phyloP scores from a whole-genome alignment of 2,888 invertebrate species.

The Stomorhina lunata region DNA sequence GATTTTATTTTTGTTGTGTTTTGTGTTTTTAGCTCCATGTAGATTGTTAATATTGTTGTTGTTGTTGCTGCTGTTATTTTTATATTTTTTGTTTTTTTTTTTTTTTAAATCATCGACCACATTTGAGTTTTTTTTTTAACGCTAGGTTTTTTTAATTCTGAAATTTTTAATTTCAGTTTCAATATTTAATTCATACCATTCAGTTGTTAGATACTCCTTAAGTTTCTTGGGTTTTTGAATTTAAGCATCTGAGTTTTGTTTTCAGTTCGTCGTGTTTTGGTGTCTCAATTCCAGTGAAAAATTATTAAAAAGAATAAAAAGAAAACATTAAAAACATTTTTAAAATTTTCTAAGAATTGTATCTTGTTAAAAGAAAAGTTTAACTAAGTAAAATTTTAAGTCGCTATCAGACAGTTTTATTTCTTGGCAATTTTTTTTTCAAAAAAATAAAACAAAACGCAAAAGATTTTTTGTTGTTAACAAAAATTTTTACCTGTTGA shows the following conservation, averaged over 20 bases:
- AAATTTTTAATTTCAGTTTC: conserved; percentile 70
- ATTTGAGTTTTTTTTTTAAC: conserved; percentile 44
- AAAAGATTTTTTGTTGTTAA: neutral
- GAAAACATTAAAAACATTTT: neutral
- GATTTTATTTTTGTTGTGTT: too few species aligned
- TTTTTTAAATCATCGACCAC: conserved; percentile 49
- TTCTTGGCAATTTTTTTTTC: neutral
- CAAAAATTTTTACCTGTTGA: conserved; percentile 4
- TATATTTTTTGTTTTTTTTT: conserved; percentile 50
- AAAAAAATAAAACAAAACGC: neutral
- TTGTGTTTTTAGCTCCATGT: conserved; percentile 77
- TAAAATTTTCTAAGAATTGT: neutral
- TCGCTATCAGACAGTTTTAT: too few species aligned
- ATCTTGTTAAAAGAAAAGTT: conserved; percentile 6
- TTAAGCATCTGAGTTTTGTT: neutral
- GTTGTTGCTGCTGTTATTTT: conserved; percentile 48
- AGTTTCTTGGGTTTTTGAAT: neutral
- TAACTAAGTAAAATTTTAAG: neutral
- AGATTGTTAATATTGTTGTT: conserved; percentile 43
- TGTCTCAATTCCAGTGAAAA: conserved; percentile 1
- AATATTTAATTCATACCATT: conserved; percentile 68
- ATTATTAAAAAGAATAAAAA: neutral
- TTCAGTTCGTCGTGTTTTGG: conserved; percentile 8
- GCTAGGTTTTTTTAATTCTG: conserved; percentile 51
- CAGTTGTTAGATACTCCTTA: conserved; percentile 68